Base-by-base conservation (phyloP, 2,888 invertebrate species). In the Agonopterix heracliana region DNA sequence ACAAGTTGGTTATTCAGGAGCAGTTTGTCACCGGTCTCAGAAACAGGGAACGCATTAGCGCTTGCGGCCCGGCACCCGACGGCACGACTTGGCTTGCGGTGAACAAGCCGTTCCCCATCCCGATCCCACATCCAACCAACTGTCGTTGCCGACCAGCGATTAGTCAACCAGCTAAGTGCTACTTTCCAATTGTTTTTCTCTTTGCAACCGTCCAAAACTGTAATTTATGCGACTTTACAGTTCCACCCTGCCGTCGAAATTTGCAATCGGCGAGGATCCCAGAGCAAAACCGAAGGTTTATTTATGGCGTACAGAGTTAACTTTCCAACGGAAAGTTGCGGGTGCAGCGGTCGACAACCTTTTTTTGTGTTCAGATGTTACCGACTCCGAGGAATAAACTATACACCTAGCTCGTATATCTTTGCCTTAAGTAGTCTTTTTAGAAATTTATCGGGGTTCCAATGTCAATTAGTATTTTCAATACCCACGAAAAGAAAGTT, bases 171-270 rank as follows among this genome's bases (percentile, higher is more conserved):
- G 73, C 77, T 86, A 84, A 88, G 87, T 86, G 84, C 81, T 83
- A 82, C 84, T 85, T 81, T 74, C 73, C 75, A 73, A 81, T 84
- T 84, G 83, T 87, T 87, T 87, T 88, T 87, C 82, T 82, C 81
- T 74, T 78, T 71, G 68, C 72, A 59, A 66, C 68, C 74, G 77
- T 76, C 77, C 75, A 78, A 71, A 81, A 78, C 79, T 74, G 82
- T 86, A 87, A 88, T 88, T 88, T 86, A 88, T 87, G 85, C 79
- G 86, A 86, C 85, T 87, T 85, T 75, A 74, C 82, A 85, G 83
- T 86, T 85, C 68, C 74, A 74, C 65, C 71, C 68, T 26, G 26
- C 68, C 68, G 74, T 75, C 74, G 72, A 84, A 87, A 85, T 87
- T 85, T 83, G 83, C 80, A 84, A 87, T 88, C 81, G 85, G 69